Base-by-base conservation (phyloP, 2,888 invertebrate genomes). In the Caenorhabditis japonica region DNA sequence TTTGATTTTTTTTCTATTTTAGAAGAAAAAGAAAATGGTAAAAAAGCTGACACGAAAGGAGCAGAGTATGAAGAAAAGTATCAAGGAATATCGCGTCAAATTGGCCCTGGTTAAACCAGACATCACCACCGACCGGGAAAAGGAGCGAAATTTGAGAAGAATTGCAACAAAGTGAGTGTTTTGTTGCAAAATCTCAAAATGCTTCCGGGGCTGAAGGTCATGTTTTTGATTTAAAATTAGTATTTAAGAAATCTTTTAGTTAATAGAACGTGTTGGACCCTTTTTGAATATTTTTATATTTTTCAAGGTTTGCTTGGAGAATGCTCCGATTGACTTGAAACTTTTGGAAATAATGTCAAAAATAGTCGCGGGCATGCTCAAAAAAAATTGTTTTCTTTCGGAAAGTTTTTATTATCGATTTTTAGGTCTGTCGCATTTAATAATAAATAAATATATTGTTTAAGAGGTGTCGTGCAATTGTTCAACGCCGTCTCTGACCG, bases 401-500 rank as follows among this genome's bases (percentile, higher is more conserved):
- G n/a, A n/a, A n/a, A n/a, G n/a, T n/a, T n/a, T n/a, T n/a, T n/a
- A n/a, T n/a, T n/a, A n/a, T n/a, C n/a, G n/a, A n/a, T n/a, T n/a
- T n/a, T n/a, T n/a, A n/a, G n/a, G n/a, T n/a, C n/a, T n/a, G n/a
- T n/a, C n/a, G 36, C 5, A 13, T 10, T 0, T 25, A 43, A 30
- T 1, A 13, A 34, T 19, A 12, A 17, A 27, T 49, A 47, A 34
- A 51, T 23, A 8, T 4, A 36, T 46, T 34, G 34, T 74, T 79
- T 44, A 64, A 83, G 83, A 58, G 85, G 85, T 27, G 85, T 85
- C 17, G 84, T 83, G 0, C 85, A 85, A 56, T 71, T 85, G 27
- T 85, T 85, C 76, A 85, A 85, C 70, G 84, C 84, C 13, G 85
- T 85, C 43, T 68, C 82, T 2, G 85, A 85, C 52, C 79, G 85